Evolutionary conservation across 2,888 invertebrate genomes (phyloP), one percentile per base, ranked within the genome.

Genomic region (Cephus rjabovi): DNA sequence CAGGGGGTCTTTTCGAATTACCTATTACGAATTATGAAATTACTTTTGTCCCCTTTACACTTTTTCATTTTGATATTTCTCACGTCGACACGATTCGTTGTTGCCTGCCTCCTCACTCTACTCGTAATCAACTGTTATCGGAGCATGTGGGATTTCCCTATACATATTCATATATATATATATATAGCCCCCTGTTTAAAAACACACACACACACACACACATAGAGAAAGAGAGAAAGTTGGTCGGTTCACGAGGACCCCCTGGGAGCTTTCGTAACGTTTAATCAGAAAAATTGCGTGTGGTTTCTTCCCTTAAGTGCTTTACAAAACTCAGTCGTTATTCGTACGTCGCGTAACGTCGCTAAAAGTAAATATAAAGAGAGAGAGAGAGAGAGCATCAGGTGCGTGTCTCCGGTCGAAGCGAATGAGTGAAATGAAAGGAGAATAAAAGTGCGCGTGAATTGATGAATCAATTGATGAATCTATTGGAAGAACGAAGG

Each of bases 241-340:
- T 15, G 15, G 15, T 15, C 40, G 40, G 40, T 75, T 37, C 74
- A 69, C 37, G 34, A 74, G 31, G 77, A 77, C 75, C 35, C n/a
- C 74, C 73, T 69, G 56, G 31, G 76, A 75, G 80, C 84, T 83
- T 82, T 86, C 84, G 82, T 83, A 79, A 85, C 80, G 82, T 82
- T 84, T 84, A 81, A 86, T 87, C 86, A 84, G 84, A 86, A 40
- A 15, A 40, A 86, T 87, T 84, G 87, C 86, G 86, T 40, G 40
- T 87, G 86, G 85, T 90, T 88, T 88, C 87, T 89, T 89, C 90
- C 90, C 89, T 89, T 86, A 90, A 90, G 90, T 90, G 90, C 90
- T 90, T 90, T 90, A 89, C 82, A 83, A 81, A 84, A 82, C 80
- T 85, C 82, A 83, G 83, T 83, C 82, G 81, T 82, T 79, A 83